These are phyloP conservation scores for Caradrina kadenii DNA, from an alignment of 2,888 invertebrate species.

Conservation along the genomic window DNA sequence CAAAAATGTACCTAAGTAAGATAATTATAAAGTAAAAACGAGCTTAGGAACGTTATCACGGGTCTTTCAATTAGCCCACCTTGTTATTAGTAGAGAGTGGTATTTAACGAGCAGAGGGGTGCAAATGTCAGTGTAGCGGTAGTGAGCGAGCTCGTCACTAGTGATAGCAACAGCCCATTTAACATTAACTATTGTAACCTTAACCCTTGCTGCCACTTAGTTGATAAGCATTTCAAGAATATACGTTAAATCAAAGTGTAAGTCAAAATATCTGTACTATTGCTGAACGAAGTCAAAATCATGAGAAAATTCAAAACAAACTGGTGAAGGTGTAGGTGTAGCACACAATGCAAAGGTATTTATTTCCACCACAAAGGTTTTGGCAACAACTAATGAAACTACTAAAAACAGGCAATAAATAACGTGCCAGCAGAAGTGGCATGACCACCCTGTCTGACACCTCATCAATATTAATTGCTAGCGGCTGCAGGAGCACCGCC, in stretches of 20 bases:
- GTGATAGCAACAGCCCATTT: neutral
- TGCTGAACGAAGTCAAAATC: too few species aligned
- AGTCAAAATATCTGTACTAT: too few species aligned
- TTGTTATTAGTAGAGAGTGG: slow-evolving; percentile 23
- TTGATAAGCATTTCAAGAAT: neutral
- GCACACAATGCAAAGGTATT: neutral
- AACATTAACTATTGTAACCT: neutral
- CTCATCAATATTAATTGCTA: slow-evolving; percentile 51
- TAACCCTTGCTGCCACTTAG: neutral
- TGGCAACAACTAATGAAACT: slow-evolving; percentile 28
- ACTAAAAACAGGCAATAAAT: slow-evolving; percentile 33
- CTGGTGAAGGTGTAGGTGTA: neutral
- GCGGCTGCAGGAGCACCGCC: slow-evolving; percentile 10
- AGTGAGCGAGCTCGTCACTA: slow-evolving; percentile 8
- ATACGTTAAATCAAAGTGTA: too few species aligned
- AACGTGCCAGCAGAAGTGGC: slow-evolving; percentile 25
- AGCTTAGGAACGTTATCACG: neutral
- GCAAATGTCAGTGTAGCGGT: neutral
- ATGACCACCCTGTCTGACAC: slow-evolving; percentile 25
- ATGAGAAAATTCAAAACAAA: neutral
- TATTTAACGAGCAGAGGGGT: slow-evolving; percentile 20
- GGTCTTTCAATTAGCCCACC: slow-evolving; percentile 32
- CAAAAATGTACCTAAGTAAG: neutral
- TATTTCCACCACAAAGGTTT: slow-evolving; percentile 15
- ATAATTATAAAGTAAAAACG: slow-evolving; percentile 28